Percentiles rank a stretch among this genome's conserved stretches.
Evolutionary conservation across 2,113 vertebrate species (phyloP).

Genomic region (Silurus glanis): DNA sequence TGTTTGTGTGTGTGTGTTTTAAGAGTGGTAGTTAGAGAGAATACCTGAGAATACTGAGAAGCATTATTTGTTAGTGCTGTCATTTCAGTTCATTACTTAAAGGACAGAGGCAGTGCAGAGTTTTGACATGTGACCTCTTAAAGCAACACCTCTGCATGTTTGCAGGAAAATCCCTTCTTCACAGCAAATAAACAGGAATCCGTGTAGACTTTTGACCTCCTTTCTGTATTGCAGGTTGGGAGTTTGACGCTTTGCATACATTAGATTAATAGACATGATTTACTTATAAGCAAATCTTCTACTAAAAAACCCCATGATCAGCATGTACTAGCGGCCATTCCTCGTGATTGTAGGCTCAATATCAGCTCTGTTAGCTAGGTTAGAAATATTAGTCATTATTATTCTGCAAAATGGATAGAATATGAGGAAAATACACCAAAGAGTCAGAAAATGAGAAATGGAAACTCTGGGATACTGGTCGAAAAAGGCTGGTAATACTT

Average conservation of each 20-base stretch:
- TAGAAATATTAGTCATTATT: background rate
- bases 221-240: slow-evolving; percentile 7
- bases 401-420: background rate
- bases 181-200: slow-evolving; percentile 6
- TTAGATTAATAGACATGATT: slow-evolving; percentile 17
- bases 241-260: background rate
- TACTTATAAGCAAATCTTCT: slow-evolving; percentile 21
- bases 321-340: background rate
- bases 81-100: slow-evolving; percentile 18
- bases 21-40: background rate
- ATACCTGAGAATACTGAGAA: background rate
- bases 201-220: background rate
- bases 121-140: slow-evolving; percentile 11
- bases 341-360: background rate
- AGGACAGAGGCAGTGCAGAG: slow-evolving; percentile 4
- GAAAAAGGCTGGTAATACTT: background rate
- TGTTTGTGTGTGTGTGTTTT: background rate
- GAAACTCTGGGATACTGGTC: background rate
- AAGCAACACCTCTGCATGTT: slow-evolving; percentile 8
- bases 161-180: slow-evolving; percentile 3
- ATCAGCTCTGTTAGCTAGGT: background rate
- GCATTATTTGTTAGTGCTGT: slow-evolving; percentile 1
- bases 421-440: background rate
- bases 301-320: slow-evolving; percentile 13
- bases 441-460: background rate